Evolutionary conservation across 1,140 invertebrate species (phyloP).

Genomic region (Nasonia longicornis): DNA sequence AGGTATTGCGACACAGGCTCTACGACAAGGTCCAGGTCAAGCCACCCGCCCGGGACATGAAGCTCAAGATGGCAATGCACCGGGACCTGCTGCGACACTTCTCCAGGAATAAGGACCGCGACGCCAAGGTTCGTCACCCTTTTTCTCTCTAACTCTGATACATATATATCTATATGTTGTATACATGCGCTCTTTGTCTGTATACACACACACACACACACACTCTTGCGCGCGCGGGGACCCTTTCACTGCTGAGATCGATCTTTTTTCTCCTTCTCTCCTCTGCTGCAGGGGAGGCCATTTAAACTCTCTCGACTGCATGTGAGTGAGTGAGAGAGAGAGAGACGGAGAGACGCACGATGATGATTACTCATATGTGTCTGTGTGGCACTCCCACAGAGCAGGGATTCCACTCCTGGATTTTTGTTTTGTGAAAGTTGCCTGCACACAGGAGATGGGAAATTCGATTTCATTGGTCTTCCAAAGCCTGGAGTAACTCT

Average conservation of each 20-base stretch:
- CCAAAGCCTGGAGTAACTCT: neutral
- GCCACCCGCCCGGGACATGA: neutral
- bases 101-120: neutral
- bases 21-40: neutral
- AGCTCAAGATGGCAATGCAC: neutral
- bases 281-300: neutral
- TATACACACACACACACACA: too few relatives aligned
- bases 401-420: neutral
- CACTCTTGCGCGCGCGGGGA: too few relatives aligned
- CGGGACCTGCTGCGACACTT: neutral
- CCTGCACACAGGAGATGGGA: neutral
- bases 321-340: neutral
- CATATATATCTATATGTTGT: too few relatives aligned
- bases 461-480: neutral
- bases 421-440: constrained; percentile 4
- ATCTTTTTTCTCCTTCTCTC: neutral
- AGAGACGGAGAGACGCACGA: neutral
- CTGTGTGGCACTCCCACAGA: neutral
- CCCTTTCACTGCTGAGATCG: neutral
- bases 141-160: neutral
- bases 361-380: constrained; percentile 6
- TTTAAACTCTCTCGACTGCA: neutral
- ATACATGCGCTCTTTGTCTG: neutral
- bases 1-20: neutral
- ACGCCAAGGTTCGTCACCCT: neutral